Conservation (phyloP, 2,797 vertebrate species). For the Acrossocheilus wenchowensis region DNA sequence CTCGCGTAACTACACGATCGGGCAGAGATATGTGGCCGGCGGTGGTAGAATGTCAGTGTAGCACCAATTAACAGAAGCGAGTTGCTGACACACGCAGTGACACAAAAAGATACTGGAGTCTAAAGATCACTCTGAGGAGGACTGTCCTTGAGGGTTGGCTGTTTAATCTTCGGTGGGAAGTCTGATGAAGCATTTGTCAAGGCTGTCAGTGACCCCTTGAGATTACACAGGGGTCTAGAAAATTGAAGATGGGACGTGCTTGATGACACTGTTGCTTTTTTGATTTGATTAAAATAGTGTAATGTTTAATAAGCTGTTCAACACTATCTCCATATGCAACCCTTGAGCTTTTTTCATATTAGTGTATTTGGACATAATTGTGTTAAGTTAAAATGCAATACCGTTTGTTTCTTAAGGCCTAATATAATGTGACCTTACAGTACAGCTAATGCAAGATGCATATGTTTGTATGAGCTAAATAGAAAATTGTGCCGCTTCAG, state of each 20-base stretch:
- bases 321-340: not conserved
- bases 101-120: conserved; percentile 14
- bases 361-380: not conserved
- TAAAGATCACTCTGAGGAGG: conserved; percentile 12
- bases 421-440: not conserved
- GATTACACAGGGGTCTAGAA: conserved; percentile 21
- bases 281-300: conserved; percentile 6
- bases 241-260: conserved; percentile 16
- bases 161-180: conserved; percentile 34
- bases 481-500: conserved; percentile 50
- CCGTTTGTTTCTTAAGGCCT: not conserved
- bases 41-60: conserved; percentile 36
- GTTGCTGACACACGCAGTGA: conserved; percentile 24
- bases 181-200: conserved; percentile 43
- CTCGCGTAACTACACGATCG: conserved; percentile 27
- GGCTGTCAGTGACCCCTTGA: conserved; percentile 34
- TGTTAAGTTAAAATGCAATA: not conserved
- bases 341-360: not conserved
- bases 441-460: conserved; percentile 8
- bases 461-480: conserved; percentile 44
- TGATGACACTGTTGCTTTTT: conserved; percentile 29
- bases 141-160: conserved; percentile 37
- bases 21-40: conserved; percentile 40
- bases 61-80: conserved; percentile 40
- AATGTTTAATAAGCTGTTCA: not conserved